phyloP scores from a whole-genome alignment of 2,113 vertebrate genomes.

The Xenopus laevis region DNA sequence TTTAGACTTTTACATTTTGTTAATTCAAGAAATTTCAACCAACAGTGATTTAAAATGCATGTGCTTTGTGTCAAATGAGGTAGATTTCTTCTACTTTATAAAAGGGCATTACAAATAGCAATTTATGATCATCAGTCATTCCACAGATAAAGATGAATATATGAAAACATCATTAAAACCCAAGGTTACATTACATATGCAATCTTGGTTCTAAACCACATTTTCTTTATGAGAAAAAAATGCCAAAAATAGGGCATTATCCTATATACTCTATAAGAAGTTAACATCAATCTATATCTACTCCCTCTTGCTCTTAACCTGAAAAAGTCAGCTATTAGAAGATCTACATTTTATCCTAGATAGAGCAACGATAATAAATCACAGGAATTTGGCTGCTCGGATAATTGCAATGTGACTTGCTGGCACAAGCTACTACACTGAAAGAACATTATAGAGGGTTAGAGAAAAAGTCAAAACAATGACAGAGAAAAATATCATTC shows the following conservation, averaged over 20 bases:
- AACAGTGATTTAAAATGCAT: too few relatives aligned
- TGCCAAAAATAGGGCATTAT: background rate
- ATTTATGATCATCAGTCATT: too few relatives aligned
- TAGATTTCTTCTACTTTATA: too few relatives aligned
- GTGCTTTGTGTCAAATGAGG: too few relatives aligned
- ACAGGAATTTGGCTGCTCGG: conserved; percentile 55
- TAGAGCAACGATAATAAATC: conserved; percentile 73
- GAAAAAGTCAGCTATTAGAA: conserved; percentile 72
- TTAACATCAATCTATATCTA: conserved; percentile 63
- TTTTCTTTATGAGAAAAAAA: background rate
- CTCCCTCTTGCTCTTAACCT: conserved; percentile 60
- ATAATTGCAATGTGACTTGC: conserved; percentile 66
- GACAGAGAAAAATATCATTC: conserved; percentile 67
- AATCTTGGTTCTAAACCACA: background rate
- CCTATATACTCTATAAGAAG: conserved; percentile 49
- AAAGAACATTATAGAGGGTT: conserved; percentile 47
- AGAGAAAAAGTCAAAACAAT: conserved; percentile 48
- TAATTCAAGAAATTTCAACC: too few relatives aligned
- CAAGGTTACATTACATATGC: background rate
- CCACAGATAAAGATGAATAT: background rate
- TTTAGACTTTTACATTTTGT: too few relatives aligned
- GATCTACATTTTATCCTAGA: conserved; percentile 72
- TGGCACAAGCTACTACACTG: conserved; percentile 46
- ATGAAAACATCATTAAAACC: background rate
- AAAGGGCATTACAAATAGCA: too few relatives aligned